These are phyloP conservation scores for Trialeurodes vaporariorum DNA, from an alignment of 1,140 invertebrate genomes.

Conservation along the genomic window DNA sequence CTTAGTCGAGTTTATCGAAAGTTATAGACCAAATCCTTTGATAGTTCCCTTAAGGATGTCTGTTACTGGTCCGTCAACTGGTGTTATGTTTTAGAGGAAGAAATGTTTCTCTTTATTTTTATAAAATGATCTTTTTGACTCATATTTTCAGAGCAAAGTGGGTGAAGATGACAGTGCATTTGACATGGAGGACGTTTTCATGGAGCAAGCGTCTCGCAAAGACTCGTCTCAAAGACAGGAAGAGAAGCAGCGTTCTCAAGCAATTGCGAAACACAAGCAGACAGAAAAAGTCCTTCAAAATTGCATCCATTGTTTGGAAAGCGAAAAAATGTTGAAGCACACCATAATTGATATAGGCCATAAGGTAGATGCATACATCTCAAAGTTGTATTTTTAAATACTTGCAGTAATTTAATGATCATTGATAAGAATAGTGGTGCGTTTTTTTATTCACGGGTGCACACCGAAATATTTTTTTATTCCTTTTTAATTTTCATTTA, in stretches of 20 bases:
- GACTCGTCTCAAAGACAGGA: constrained; percentile 47
- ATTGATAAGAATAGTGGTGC: too few species aligned
- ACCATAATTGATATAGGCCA: constrained; percentile 70
- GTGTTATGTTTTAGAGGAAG: too few species aligned
- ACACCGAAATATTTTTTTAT: too few species aligned
- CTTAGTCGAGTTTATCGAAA: too few species aligned
- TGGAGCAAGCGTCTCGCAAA: constrained; percentile 52
- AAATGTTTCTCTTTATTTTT: too few species aligned
- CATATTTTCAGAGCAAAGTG: constrained; percentile 35
- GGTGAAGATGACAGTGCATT: constrained; percentile 53
- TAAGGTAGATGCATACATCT: constrained; percentile 41
- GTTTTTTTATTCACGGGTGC: too few species aligned
- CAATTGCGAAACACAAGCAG: constrained; percentile 59
- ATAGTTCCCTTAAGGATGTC: too few species aligned
- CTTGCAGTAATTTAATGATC: too few species aligned
- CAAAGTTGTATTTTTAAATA: neutral
- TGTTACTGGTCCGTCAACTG: too few species aligned
- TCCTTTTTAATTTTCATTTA: too few species aligned
- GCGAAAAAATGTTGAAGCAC: constrained; percentile 67
- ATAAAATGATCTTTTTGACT: too few species aligned
- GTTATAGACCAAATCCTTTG: too few species aligned
- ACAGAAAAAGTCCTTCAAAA: constrained; percentile 57
- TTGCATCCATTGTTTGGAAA: constrained; percentile 74
- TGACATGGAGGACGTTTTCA: constrained; percentile 80
- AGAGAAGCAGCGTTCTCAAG: constrained; percentile 47